phyloP scores from a whole-genome alignment of 2,797 vertebrate genomes.

The Ctenosaura bakeri region DNA sequence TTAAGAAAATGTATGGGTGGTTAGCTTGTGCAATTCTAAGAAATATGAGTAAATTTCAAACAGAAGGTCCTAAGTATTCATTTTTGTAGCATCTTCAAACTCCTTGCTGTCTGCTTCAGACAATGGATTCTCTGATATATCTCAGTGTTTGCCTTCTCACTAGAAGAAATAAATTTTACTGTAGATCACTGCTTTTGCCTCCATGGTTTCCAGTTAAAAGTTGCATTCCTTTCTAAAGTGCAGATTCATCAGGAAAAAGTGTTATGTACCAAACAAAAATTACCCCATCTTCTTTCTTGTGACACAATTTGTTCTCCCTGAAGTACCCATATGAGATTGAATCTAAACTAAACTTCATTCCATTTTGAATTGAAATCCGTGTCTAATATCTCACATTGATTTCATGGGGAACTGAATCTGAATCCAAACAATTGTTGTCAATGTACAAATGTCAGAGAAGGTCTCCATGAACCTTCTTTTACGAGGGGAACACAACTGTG shows the following conservation, averaged over 20 bases:
- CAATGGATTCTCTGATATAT: constrained; percentile 12
- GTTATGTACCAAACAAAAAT: neutral
- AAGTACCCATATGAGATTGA: neutral
- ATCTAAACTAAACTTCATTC: neutral
- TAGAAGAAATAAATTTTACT: constrained; percentile 27
- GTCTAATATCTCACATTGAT: too few species aligned
- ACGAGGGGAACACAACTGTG: too few species aligned
- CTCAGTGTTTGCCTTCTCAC: neutral
- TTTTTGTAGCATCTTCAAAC: constrained; percentile 10
- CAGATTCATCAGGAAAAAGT: constrained; percentile 3
- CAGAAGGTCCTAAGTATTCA: constrained; percentile 26
- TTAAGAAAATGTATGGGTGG: constrained; percentile 20
- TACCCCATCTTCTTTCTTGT: constrained; percentile 1
- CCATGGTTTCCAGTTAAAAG: constrained; percentile 25
- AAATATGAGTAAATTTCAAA: constrained; percentile 7
- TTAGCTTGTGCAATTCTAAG: neutral
- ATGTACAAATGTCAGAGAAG: neutral
- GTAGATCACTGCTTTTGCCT: neutral
- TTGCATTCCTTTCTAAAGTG: constrained; percentile 12
- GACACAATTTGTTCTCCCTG: constrained; percentile 9
- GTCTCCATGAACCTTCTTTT: neutral
- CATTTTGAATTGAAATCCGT: neutral
- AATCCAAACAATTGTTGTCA: neutral
- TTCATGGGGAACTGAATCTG: neutral
- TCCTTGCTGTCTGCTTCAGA: neutral